These are phyloP conservation scores for Gavia stellata DNA, from an alignment of 2,113 vertebrate species.

Conservation along the genomic window DNA sequence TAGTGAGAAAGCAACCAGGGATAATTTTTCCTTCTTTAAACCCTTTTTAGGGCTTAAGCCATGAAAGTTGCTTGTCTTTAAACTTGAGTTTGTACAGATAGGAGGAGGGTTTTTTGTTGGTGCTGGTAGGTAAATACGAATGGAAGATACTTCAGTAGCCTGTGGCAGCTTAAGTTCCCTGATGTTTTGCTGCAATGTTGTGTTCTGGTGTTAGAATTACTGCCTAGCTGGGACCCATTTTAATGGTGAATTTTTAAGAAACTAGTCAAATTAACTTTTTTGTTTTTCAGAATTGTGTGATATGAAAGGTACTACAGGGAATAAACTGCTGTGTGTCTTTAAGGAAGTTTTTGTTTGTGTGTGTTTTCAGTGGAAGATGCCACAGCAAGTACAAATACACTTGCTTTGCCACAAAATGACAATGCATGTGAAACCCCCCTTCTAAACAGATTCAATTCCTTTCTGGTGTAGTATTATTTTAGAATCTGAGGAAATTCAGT, in stretches of 20 bases:
- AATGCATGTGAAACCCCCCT: background rate
- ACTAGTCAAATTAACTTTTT: background rate
- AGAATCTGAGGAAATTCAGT: background rate
- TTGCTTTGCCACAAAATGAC: background rate
- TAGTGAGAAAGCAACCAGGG: background rate
- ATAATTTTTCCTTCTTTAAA: background rate
- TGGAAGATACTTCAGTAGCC: background rate
- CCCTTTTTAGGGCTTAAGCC: background rate
- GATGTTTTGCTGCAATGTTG: background rate
- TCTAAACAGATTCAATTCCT: background rate
- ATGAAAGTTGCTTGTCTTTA: background rate
- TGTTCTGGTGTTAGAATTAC: background rate
- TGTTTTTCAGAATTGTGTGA: background rate
- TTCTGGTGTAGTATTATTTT: background rate
- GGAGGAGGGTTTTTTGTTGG: background rate
- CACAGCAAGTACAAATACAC: background rate
- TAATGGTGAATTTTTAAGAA: background rate
- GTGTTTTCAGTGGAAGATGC: background rate
- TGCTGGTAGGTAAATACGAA: background rate
- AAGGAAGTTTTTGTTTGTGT: background rate
- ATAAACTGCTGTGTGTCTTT: background rate
- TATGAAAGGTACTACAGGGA: background rate
- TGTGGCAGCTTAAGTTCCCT: background rate
- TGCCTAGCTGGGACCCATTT: background rate
- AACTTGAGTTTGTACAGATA: background rate